phyloP scores from a whole-genome alignment of 2,888 invertebrate species.

The Plemyria rubiginata region DNA sequence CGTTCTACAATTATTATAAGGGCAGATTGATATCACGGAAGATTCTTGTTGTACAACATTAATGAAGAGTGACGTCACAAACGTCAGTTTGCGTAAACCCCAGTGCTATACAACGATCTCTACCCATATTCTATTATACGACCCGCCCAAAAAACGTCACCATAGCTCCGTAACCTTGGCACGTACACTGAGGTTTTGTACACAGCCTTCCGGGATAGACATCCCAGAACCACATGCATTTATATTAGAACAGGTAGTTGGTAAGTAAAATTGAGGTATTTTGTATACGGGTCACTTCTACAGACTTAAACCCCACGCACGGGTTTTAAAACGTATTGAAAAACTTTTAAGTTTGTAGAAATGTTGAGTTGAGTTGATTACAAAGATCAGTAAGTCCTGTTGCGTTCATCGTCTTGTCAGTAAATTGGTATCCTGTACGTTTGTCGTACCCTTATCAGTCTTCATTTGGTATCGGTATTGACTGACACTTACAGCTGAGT shows the following conservation, averaged over 20 bases:
- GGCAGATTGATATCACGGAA: background rate
- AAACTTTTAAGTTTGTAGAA: too few species aligned
- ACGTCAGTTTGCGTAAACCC: conserved; percentile 10
- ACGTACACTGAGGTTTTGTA: conserved; percentile 28
- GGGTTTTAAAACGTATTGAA: too few species aligned
- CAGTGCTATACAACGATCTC: conserved; percentile 7
- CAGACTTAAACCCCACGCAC: too few species aligned
- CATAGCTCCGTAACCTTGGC: conserved; percentile 21
- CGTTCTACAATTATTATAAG: background rate
- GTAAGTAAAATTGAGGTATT: background rate
- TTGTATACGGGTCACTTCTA: background rate
- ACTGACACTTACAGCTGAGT: conserved; percentile 3
- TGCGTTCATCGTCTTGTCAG: conserved; percentile 4
- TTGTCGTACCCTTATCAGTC: conserved; percentile 25
- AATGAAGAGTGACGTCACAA: background rate
- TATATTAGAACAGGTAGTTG: background rate
- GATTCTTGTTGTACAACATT: background rate
- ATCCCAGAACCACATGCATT: background rate
- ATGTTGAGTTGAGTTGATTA: conserved; percentile 8
- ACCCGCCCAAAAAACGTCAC: conserved; percentile 17
- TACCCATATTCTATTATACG: conserved; percentile 12
- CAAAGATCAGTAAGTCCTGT: background rate
- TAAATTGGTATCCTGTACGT: conserved; percentile 9
- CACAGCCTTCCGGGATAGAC: conserved; percentile 18
- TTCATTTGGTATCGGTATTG: conserved; percentile 12